These are phyloP conservation scores for Sebastolobus alascanus DNA, from an alignment of 2,797 vertebrate species.

Conservation along the genomic window DNA sequence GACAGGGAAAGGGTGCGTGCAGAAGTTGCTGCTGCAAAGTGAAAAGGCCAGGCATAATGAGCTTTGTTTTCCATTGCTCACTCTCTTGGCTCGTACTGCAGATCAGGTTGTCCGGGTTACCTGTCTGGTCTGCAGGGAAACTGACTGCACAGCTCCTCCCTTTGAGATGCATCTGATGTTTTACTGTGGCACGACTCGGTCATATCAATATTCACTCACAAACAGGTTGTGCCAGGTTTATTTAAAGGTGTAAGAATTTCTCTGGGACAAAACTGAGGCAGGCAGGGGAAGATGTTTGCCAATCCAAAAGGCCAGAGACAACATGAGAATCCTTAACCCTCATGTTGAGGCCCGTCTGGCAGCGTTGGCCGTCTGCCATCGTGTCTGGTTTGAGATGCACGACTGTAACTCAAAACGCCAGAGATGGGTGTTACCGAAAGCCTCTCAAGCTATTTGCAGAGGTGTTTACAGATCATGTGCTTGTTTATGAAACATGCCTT, in stretches of 20 bases:
- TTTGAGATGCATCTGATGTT: background rate
- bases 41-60: constrained; percentile 23
- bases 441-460: constrained; percentile 80
- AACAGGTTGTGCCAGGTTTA: background rate
- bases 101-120: constrained; percentile 64
- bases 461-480: constrained; percentile 81
- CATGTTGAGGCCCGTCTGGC: background rate
- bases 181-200: background rate
- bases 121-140: constrained; percentile 52
- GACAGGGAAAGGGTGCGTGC: background rate
- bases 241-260: background rate
- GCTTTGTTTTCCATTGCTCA: constrained; percentile 62
- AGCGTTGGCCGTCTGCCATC: constrained; percentile 12
- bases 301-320: background rate
- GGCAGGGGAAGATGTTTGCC: background rate
- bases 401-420: constrained; percentile 70
- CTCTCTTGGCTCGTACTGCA: constrained; percentile 42
- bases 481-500: constrained; percentile 49
- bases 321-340: background rate
- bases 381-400: constrained; percentile 37
- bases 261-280: background rate
- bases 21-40: background rate
- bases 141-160: constrained; percentile 25
- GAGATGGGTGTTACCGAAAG: constrained; percentile 44
- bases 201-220: background rate